Base-by-base conservation (phyloP, 2,888 invertebrate species). In the Yponomeuta malinellus region DNA sequence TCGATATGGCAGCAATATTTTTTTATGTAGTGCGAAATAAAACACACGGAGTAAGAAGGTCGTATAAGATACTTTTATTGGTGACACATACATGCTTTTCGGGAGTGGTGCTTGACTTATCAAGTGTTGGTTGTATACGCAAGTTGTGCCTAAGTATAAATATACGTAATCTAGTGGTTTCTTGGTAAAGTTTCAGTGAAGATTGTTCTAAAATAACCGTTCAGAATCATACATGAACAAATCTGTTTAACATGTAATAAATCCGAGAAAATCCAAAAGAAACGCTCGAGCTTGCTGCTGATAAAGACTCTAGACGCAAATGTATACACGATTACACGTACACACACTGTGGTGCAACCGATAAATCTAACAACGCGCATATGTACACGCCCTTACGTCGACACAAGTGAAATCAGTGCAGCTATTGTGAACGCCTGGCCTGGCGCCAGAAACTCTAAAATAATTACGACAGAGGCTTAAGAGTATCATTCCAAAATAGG, bases 401-500 rank as follows among this genome's bases (percentile, higher is more conserved):
- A 71, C 70, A 74, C 65, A 74, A 73, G 68, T 72, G 74, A 72
- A 72, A 71, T 81, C 77, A 76, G 78, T 72, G 75, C 74, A 73
- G 10, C 59, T 10, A 67, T 67, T 69, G 67, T 79, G 73, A 86
- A 83, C 67, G 72, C 72, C 72, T 72, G 83, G 86, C 86, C 84
- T 75, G 72, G 73, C n/a, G 68, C 68, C 68, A 68, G 68, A 68
- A 43, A 15, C 33, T n/a, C 68, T 43, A 29, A 65, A 65, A 65
- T 29, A 65, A 29, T 65, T 65, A 29, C 31, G 52, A 12, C 52
- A 59, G 52, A 59, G 52, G 52, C 52, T 59, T 15, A 15, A 15
- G 12, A 15, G 52, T 59, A 15, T 5, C 12, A 15, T 59, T 59
- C 5, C 52, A 12, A 15, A 59, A 59, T 43, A 8, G 8, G 52